A percentile compares a stretch with the other conserved stretches of the same genome.
Conservation (phyloP, 2,113 vertebrate species). For the Orycteropus afer region DNA sequence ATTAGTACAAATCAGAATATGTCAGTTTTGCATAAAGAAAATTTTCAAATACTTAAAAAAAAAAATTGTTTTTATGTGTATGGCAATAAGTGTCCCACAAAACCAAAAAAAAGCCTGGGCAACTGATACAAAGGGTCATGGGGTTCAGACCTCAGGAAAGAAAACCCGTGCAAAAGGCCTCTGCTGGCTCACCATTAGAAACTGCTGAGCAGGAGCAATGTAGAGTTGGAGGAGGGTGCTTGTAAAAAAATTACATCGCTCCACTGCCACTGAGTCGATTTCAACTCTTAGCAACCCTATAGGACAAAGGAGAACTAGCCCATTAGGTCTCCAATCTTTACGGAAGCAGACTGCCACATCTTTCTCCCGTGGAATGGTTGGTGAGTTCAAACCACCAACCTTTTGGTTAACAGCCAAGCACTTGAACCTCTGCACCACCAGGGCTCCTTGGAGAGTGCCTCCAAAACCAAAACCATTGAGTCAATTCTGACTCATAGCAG, state of each 20-base stretch:
- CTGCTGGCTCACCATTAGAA: background rate
- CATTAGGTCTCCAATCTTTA: background rate
- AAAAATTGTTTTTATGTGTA: background rate
- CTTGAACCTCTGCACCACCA: background rate
- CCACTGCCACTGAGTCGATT: background rate
- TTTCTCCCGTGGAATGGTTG: background rate
- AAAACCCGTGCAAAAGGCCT: background rate
- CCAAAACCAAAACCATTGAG: too few species aligned
- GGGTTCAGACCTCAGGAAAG: slow-evolving; percentile 39
- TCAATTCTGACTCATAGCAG: too few species aligned
- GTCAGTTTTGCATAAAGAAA: slow-evolving; percentile 12
- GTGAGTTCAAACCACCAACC: background rate
- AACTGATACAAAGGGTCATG: background rate
- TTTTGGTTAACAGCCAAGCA: background rate
- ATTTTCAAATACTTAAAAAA: background rate
- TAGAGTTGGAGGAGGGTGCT: background rate
- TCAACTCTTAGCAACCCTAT: background rate
- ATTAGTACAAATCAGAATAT: background rate
- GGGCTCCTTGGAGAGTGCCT: background rate
- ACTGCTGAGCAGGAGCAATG: slow-evolving; percentile 5
- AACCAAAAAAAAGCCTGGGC: slow-evolving; percentile 22
- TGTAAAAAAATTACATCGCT: background rate
- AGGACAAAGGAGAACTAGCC: background rate
- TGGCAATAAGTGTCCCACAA: slow-evolving; percentile 31
- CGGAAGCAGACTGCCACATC: background rate